Base-by-base conservation (phyloP, 2,888 invertebrate genomes). In the Yponomeuta sedellus region DNA sequence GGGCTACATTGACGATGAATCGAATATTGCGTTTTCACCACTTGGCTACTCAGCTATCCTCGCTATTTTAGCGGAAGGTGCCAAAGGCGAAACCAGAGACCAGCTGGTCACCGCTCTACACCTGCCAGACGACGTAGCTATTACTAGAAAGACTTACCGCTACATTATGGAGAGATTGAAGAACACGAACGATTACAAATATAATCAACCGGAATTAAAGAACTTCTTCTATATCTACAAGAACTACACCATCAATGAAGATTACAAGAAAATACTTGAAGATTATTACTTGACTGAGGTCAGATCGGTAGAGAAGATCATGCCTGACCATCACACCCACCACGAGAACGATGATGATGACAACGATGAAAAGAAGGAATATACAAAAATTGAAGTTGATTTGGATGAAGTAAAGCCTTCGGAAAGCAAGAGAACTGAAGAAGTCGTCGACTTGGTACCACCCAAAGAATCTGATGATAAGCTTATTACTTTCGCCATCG, bases 221-320 rank as follows among this genome's bases (percentile, higher is more conserved):
- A 94, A 93, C 72, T 94, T 92, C 88, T 92, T 94, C 73, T 94
- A 94, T 72, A 92, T 94, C 8, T 94, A 94, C 77, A 93, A 93
- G 73, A 94, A 94, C 72, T 92, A 93, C 74, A 92, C 93, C 0
- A 92, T 93, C 3, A 91, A 92, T 68, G 92, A 93, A 58, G 92
- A 92, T 34, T 94, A 92, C 75, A 93, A 92, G 71, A 86, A 92
- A 70, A 80, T 93, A 63, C 76, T 94, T 3, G 86, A 88, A 76
- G 91, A 93, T 64, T 92, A 92, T 73, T 94, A 94, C 70, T 80
- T 92, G 61, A 94, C 94, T 63, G 93, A 94, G 56, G 94, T 94
- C 0, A 92, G 92, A 71, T 93, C 91, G 16, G 92, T 92, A 12
- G 92, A 92, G 70, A 83, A 80, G 66, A 86, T 86, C 67, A 81